These are phyloP conservation scores for Augochlora pura DNA, from an alignment of 1,140 invertebrate species.

Conservation along the genomic window DNA sequence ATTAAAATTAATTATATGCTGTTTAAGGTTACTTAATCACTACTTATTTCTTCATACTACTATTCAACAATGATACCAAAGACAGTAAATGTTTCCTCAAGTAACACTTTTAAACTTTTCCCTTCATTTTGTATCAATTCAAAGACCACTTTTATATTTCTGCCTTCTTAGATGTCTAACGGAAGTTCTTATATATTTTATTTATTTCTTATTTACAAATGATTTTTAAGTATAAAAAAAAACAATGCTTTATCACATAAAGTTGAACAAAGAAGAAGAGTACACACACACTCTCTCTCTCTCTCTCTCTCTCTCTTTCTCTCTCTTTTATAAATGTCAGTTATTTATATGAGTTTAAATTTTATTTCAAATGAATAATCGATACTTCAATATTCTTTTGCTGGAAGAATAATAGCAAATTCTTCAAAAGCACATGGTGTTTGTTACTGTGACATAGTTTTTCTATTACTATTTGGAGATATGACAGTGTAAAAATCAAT, in stretches of 20 bases:
- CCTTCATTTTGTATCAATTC: constrained; percentile 21
- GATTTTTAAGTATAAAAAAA: constrained; percentile 20
- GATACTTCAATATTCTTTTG: background rate
- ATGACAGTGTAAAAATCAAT: constrained; percentile 8
- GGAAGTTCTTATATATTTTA: constrained; percentile 13
- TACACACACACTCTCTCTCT: constrained; percentile 36
- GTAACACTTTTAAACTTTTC: constrained; percentile 30
- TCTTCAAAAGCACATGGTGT: background rate
- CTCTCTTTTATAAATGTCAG: constrained; percentile 20
- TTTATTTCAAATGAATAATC: background rate
- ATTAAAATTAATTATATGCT: constrained; percentile 3
- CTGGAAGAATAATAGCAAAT: background rate
- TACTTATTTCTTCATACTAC: constrained; percentile 17
- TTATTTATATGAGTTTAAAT: background rate
- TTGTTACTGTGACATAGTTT: background rate
- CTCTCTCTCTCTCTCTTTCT: constrained; percentile 12
- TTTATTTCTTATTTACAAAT: constrained; percentile 37
- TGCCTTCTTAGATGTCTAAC: constrained; percentile 12
- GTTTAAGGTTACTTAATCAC: constrained; percentile 3
- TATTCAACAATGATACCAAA: constrained; percentile 36
- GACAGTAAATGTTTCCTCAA: constrained; percentile 18
- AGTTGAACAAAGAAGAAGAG: background rate
- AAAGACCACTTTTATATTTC: constrained; percentile 32
- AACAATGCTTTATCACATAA: background rate
- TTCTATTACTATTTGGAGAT: background rate